Evolutionary conservation across 1,140 invertebrate genomes (phyloP).

Genomic region (Hestina assimilis): DNA sequence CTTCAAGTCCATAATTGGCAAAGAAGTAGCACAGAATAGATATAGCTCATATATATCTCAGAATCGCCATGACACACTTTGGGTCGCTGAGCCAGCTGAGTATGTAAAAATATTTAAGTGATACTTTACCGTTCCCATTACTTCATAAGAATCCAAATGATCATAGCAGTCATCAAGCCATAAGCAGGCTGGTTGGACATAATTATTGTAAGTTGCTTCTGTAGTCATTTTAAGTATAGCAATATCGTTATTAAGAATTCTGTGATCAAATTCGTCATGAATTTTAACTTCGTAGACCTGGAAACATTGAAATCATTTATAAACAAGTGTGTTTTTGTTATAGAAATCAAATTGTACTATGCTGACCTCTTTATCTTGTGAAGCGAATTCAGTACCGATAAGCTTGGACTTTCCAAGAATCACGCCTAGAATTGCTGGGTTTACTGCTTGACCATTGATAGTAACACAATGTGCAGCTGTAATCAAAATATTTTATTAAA

Average conservation of each 20-base stretch:
- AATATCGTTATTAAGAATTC: background rate
- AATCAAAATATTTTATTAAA: slow-evolving; percentile 22
- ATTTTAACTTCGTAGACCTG: slow-evolving; percentile 1
- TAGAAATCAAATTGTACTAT: background rate
- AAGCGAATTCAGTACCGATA: slow-evolving; percentile 37
- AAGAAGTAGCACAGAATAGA: no score
- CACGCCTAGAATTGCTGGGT: slow-evolving; percentile 41
- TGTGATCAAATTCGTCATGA: slow-evolving; percentile 3
- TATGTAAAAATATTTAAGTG: background rate
- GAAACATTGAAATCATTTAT: background rate
- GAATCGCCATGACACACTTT: no score
- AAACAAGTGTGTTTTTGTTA: background rate
- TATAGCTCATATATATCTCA: no score
- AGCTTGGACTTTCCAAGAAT: slow-evolving; percentile 57
- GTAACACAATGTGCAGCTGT: slow-evolving; percentile 60
- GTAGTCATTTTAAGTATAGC: slow-evolving; percentile 48
- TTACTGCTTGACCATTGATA: slow-evolving; percentile 32
- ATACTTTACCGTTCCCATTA: slow-evolving; percentile 12
- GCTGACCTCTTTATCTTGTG: slow-evolving; percentile 49
- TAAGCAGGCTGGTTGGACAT: slow-evolving; percentile 59
- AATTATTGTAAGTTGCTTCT: slow-evolving; percentile 40
- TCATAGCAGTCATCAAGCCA: slow-evolving; percentile 34
- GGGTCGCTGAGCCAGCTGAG: no score
- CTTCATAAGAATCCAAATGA: slow-evolving; percentile 24
- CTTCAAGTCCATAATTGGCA: no score